Percentiles rank a stretch among this genome's conserved stretches.
These are phyloP conservation scores for Dendropsophus ebraccatus DNA, from an alignment of 2,113 vertebrate species.

Conservation along the genomic window DNA sequence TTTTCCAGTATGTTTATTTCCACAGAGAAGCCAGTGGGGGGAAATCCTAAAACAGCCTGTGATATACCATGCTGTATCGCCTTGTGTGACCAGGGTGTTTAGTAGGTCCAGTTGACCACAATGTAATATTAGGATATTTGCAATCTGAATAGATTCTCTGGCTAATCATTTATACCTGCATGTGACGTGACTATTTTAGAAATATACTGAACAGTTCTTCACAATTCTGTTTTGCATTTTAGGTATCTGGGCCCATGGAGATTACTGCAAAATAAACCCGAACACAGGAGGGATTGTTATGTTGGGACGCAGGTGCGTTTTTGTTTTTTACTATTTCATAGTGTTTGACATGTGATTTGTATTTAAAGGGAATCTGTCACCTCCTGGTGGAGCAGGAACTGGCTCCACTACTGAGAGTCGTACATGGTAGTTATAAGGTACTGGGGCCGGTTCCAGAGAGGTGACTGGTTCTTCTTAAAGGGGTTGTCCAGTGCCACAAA, in stretches of 20 bases:
- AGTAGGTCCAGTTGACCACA: neutral
- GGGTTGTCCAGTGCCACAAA: no score
- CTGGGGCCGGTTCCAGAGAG: no score
- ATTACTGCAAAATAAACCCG: conserved; percentile 96
- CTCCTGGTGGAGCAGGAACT: no score
- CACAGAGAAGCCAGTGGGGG: neutral
- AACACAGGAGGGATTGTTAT: conserved; percentile 91
- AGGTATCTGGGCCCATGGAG: conserved; percentile 94
- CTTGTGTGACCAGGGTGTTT: neutral
- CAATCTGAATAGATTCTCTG: no score
- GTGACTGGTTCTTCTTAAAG: no score
- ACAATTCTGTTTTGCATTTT: neutral
- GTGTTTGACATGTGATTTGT: neutral
- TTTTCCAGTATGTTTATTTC: neutral
- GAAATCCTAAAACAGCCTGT: neutral
- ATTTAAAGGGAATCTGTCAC: no score
- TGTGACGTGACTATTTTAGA: neutral
- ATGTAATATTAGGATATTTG: neutral
- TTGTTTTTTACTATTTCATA: neutral
- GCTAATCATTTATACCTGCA: neutral
- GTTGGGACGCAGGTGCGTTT: conserved; percentile 89
- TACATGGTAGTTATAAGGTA: no score
- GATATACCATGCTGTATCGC: neutral
- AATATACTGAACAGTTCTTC: neutral
- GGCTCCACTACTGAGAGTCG: no score